Conservation (phyloP, 2,797 vertebrate genomes). For the Clarias platycephalus region DNA sequence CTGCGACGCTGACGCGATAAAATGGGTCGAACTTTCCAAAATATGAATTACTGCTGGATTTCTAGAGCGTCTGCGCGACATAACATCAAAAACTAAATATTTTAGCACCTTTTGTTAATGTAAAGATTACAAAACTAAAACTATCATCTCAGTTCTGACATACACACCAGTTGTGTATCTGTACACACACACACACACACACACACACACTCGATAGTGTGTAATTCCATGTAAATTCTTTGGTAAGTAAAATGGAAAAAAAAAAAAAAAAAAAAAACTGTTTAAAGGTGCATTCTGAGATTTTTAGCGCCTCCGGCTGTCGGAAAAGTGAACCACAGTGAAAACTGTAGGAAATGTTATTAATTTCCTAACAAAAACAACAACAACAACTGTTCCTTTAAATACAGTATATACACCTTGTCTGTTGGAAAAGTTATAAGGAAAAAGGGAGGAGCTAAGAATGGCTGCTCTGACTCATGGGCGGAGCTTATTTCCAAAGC, state of each 20-base stretch:
- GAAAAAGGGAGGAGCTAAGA: not conserved
- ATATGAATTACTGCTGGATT: not conserved
- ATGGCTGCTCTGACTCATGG: not conserved
- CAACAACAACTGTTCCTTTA: not conserved
- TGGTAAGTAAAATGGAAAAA: conserved; percentile 23
- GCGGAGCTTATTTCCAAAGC: not conserved
- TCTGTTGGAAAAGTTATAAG: not conserved
- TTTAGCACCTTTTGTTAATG: conserved; percentile 47
- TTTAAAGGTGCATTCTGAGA: not conserved
- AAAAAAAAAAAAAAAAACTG: not conserved
- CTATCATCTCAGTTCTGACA: not conserved
- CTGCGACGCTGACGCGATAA: not conserved
- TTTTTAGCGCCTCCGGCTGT: conserved; percentile 8
- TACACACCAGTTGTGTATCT: not conserved
- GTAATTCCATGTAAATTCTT: conserved; percentile 8
- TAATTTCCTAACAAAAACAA: not conserved
- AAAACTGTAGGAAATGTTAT: not conserved
- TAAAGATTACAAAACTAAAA: conserved; percentile 33
- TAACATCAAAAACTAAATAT: not conserved
- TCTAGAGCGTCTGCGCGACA: not conserved
- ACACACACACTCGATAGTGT: conserved; percentile 8
- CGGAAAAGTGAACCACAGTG: not conserved
- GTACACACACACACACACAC: conserved; percentile 1
- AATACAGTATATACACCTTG: not conserved
- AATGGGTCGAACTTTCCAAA: not conserved